Evolutionary conservation across 2,888 invertebrate genomes (phyloP).

Genomic region (Rhagium mordax): DNA sequence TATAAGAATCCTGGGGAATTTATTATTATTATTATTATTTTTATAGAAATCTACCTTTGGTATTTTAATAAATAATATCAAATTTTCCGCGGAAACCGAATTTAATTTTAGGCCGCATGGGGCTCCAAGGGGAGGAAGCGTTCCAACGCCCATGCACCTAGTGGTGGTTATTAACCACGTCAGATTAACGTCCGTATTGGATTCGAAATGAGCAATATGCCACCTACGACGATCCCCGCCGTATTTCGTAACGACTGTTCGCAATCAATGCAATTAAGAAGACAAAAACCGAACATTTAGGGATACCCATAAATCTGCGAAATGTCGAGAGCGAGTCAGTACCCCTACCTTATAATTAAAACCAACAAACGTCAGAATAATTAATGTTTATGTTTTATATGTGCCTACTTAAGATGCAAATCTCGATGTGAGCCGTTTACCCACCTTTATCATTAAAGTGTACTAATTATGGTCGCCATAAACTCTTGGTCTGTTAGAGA

Average conservation of each 20-base stretch:
- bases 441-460: slow-evolving; percentile 20
- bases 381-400: slow-evolving; percentile 28
- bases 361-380: slow-evolving; percentile 28
- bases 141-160: background rate
- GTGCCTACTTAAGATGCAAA: slow-evolving; percentile 23
- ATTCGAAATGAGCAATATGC: background rate
- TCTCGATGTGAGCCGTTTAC: slow-evolving; percentile 13
- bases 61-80: no score
- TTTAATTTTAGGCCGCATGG: no score
- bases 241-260: background rate
- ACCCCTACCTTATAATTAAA: slow-evolving; percentile 17
- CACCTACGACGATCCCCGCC: background rate
- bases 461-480: slow-evolving; percentile 18
- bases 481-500: slow-evolving; percentile 18
- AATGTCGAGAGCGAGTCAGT: background rate
- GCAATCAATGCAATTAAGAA: background rate
- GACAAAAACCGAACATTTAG: background rate
- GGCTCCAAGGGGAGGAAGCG: no score
- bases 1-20: no score
- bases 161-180: background rate
- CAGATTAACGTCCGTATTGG: background rate
- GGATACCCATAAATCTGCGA: background rate
- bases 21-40: no score
- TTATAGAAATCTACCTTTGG: no score
- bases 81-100: no score